phyloP scores from a whole-genome alignment of 2,797 vertebrate species.

The Tympanoctomys barrerae region DNA sequence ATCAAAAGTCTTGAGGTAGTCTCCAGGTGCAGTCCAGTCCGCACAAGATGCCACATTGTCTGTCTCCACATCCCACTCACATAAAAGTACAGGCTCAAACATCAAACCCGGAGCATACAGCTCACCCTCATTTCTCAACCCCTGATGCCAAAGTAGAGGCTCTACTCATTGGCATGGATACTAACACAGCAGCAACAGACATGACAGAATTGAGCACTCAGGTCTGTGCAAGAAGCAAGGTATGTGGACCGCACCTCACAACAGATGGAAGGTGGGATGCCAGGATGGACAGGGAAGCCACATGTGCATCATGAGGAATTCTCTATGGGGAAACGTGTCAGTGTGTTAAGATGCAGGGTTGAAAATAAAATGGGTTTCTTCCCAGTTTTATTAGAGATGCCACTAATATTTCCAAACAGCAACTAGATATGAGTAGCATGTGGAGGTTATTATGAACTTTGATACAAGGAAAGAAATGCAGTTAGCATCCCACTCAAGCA shows the following conservation, averaged over 20 bases:
- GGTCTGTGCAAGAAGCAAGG: not conserved
- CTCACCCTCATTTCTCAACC: not conserved
- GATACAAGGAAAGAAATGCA: not conserved
- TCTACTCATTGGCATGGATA: not conserved
- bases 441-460: not conserved
- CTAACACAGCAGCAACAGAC: not conserved
- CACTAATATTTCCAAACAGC: constrained; percentile 33
- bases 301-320: not conserved
- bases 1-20: not conserved
- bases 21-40: not conserved
- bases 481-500: not conserved
- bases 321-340: not conserved
- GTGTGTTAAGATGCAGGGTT: not conserved
- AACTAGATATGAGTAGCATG: not conserved
- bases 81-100: not conserved
- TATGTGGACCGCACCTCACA: not conserved
- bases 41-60: not conserved
- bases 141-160: not conserved
- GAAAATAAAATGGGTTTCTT: not conserved
- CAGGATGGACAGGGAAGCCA: not conserved
- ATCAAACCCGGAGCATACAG: not conserved
- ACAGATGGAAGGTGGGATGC: not conserved
- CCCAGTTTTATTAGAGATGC: constrained; percentile 15
- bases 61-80: not conserved
- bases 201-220: not conserved